These are phyloP conservation scores for Ericerus pela DNA, from an alignment of 1,140 invertebrate species.

Conservation along the genomic window DNA sequence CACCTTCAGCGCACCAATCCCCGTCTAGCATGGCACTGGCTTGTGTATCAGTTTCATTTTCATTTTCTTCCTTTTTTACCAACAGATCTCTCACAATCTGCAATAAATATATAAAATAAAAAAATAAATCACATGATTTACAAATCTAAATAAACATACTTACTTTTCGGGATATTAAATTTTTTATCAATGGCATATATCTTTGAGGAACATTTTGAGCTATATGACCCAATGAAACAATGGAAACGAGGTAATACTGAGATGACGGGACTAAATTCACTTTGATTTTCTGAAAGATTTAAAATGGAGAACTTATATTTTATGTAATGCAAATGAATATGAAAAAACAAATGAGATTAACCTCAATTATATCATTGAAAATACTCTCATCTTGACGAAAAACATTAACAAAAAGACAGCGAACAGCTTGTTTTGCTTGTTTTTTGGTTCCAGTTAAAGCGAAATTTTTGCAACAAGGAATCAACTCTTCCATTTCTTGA, in stretches of 20 bases:
- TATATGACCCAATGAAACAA: slow-evolving; percentile 86
- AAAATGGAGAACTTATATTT: slow-evolving; percentile 1
- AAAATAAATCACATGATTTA: background rate
- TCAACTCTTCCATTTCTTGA: slow-evolving; percentile 51
- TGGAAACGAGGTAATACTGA: slow-evolving; percentile 76
- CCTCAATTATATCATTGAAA: slow-evolving; percentile 75
- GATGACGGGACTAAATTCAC: slow-evolving; percentile 59
- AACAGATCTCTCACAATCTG: slow-evolving; percentile 87
- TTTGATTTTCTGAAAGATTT: slow-evolving; percentile 41
- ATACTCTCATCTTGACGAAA: slow-evolving; percentile 60
- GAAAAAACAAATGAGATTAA: slow-evolving; percentile 25
- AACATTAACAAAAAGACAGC: slow-evolving; percentile 79
- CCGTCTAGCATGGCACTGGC: slow-evolving; percentile 34
- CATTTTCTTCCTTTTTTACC: slow-evolving; percentile 57
- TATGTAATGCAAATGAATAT: background rate
- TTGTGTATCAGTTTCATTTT: slow-evolving; percentile 16
- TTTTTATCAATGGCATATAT: slow-evolving; percentile 79
- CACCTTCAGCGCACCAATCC: slow-evolving; percentile 75
- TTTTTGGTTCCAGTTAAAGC: slow-evolving; percentile 77
- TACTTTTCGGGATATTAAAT: slow-evolving; percentile 81
- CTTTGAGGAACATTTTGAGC: slow-evolving; percentile 79
- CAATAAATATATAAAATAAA: slow-evolving; percentile 18
- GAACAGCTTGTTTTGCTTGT: slow-evolving; percentile 89
- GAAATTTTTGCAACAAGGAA: slow-evolving; percentile 72
- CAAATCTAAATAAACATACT: slow-evolving; percentile 14